Evolutionary conservation across 2,113 vertebrate genomes (phyloP).

Genomic region (Lagenorhynchus albirostris): DNA sequence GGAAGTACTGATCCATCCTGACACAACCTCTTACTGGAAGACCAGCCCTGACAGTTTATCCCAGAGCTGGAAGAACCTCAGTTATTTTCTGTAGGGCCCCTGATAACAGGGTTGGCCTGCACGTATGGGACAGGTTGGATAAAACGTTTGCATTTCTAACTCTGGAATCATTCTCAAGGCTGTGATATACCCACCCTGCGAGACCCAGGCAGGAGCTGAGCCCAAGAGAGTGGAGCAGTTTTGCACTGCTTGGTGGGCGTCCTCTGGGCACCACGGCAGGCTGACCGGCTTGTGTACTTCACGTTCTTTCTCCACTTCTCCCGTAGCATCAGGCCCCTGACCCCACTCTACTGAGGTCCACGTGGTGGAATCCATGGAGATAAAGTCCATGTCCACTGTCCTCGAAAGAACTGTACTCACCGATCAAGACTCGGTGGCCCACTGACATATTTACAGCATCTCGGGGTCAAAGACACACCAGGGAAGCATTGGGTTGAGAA

Average conservation of each 20-base stretch:
- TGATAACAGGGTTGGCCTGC: background rate
- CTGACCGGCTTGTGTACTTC: background rate
- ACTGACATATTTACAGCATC: background rate
- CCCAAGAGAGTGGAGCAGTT: background rate
- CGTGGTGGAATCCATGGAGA: background rate
- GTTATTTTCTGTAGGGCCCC: background rate
- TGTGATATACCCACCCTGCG: background rate
- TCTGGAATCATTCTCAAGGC: background rate
- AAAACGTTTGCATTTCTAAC: background rate
- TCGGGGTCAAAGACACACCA: rapidly evolving
- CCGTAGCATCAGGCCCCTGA: rapidly evolving
- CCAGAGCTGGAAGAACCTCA: background rate
- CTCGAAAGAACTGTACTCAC: background rate
- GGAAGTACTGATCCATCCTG: background rate
- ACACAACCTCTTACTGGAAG: background rate
- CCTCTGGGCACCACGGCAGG: background rate
- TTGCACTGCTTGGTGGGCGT: rapidly evolving
- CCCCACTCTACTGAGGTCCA: background rate
- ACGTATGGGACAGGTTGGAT: background rate
- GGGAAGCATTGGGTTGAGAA: background rate
- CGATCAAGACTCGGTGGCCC: background rate
- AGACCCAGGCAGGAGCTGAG: background rate
- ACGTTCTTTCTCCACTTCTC: background rate
- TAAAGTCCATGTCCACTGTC: background rate
- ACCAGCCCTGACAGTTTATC: background rate